Conservation (phyloP, 2,113 vertebrate genomes). For the Gorsachius goisagi region DNA sequence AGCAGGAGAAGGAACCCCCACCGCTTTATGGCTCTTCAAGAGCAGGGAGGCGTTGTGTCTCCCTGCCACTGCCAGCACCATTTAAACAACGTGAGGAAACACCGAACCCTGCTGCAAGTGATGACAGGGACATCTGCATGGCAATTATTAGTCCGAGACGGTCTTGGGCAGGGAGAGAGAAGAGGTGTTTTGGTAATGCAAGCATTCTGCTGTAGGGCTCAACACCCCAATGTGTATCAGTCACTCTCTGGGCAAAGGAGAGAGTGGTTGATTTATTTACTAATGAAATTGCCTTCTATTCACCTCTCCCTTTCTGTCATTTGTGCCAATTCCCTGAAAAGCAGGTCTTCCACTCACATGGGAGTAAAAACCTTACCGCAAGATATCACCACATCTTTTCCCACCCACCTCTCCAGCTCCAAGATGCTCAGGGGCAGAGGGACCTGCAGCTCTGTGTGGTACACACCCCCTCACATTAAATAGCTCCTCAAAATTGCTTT, state of each 20-base stretch:
- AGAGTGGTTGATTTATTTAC: neutral
- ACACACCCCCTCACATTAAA: neutral
- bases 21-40: neutral
- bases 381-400: neutral
- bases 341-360: neutral
- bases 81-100: neutral
- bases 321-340: neutral
- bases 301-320: neutral
- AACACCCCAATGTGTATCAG: rapidly evolving
- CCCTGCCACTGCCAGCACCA: no score
- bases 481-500: neutral
- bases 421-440: rapidly evolving
- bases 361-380: neutral
- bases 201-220: neutral
- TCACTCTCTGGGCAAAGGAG: neutral
- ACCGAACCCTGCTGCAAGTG: neutral
- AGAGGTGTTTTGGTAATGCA: neutral
- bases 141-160: neutral
- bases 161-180: neutral
- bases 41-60: neutral
- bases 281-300: neutral
- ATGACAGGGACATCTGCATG: neutral
- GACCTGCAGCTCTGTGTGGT: neutral
- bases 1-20: neutral
- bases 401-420: neutral